phyloP scores from a whole-genome alignment of 1,140 invertebrate genomes.

The Drosophila subobscura region DNA sequence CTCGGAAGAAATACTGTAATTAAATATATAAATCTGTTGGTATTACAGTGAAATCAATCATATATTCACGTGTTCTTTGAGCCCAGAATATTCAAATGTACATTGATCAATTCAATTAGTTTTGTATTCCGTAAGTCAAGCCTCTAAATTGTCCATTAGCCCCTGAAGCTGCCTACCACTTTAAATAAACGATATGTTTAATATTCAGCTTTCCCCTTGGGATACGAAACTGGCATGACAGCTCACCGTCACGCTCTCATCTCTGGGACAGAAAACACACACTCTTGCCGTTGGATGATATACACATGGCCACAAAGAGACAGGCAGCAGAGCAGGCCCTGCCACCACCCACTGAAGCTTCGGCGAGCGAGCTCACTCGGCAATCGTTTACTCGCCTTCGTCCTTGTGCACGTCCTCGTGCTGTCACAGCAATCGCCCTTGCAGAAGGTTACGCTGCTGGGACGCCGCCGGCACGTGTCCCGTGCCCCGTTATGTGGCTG shows the following conservation, averaged over 20 bases:
- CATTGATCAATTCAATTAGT: too few relatives aligned
- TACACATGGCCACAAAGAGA: slow-evolving; percentile 1
- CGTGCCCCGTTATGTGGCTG: slow-evolving; percentile 67
- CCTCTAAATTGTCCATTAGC: too few relatives aligned
- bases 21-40: too few relatives aligned
- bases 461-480: slow-evolving; percentile 40
- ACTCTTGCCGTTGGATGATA: background rate
- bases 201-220: too few relatives aligned
- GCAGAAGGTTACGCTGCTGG: slow-evolving; percentile 70
- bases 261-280: too few relatives aligned
- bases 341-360: slow-evolving; percentile 27
- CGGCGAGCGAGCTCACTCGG: slow-evolving; percentile 8
- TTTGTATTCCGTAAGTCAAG: too few relatives aligned
- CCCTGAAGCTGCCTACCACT: background rate
- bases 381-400: slow-evolving; percentile 25
- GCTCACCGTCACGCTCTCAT: too few relatives aligned
- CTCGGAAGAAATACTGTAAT: too few relatives aligned
- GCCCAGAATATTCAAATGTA: too few relatives aligned
- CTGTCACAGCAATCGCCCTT: slow-evolving; percentile 29
- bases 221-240: too few relatives aligned
- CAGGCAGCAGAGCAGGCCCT: slow-evolving; percentile 1
- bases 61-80: too few relatives aligned
- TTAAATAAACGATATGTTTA: slow-evolving; percentile 1
- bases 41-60: too few relatives aligned
- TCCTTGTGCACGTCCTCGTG: slow-evolving; percentile 42